These are phyloP conservation scores for Catajapyx aquilonaris DNA, from an alignment of 1,140 invertebrate species.

Conservation along the genomic window DNA sequence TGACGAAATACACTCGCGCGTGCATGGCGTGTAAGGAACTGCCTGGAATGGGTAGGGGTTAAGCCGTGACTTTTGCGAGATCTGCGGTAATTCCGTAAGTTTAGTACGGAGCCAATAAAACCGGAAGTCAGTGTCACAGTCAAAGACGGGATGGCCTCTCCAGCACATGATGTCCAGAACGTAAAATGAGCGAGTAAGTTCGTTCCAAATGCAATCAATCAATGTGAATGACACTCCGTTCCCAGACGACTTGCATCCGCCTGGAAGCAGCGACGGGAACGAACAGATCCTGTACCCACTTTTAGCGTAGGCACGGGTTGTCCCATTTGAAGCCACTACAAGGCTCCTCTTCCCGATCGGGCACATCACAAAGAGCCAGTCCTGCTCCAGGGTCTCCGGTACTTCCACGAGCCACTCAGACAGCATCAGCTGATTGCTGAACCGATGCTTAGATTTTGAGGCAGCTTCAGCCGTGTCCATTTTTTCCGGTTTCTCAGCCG, in stretches of 20 bases:
- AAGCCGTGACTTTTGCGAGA: conserved; percentile 14
- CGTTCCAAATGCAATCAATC: conserved; percentile 58
- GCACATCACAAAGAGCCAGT: conserved; percentile 66
- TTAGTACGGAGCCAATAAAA: conserved; percentile 52
- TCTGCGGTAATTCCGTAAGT: conserved; percentile 31
- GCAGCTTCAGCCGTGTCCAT: conserved; percentile 5
- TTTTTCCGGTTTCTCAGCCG: conserved; percentile 5
- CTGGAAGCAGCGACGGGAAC: conserved; percentile 50
- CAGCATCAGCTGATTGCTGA: conserved; percentile 35
- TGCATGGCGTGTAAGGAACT: too few species aligned
- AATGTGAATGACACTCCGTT: conserved; percentile 28
- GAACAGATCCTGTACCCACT: conserved; percentile 33
- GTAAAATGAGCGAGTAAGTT: conserved; percentile 38
- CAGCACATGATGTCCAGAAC: conserved; percentile 64
- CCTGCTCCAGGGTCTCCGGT: conserved; percentile 47
- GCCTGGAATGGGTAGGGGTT: conserved; percentile 31
- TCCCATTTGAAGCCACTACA: conserved; percentile 51
- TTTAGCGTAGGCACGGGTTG: conserved; percentile 48
- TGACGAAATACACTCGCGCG: too few species aligned
- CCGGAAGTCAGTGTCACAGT: conserved; percentile 65
- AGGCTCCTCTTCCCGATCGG: conserved; percentile 58
- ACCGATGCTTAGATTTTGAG: neutral
- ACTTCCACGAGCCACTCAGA: conserved; percentile 82
- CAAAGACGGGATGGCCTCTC: conserved; percentile 47
- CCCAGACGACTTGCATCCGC: conserved; percentile 28